A percentile compares a stretch with the other conserved stretches of the same genome.
phyloP scores from a whole-genome alignment of 2,888 invertebrate species.

The Stenotaenia linearis region DNA sequence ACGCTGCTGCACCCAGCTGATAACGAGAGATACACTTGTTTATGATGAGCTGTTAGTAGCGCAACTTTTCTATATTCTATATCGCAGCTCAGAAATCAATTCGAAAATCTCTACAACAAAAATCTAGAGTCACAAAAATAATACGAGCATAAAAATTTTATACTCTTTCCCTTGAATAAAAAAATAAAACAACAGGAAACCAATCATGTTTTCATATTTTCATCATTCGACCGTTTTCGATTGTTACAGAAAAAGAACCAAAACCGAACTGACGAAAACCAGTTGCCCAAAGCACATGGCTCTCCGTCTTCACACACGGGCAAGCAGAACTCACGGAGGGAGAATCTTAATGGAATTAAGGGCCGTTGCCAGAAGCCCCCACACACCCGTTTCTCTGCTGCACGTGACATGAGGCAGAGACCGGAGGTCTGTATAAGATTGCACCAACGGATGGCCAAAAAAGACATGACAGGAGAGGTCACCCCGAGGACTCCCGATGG shows the following conservation, averaged over 20 bases:
- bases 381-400: neutral
- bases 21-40: conserved; percentile 9
- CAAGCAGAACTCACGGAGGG: neutral
- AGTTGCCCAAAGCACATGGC: conserved; percentile 4
- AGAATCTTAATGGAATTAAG: conserved; percentile 5
- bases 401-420: neutral
- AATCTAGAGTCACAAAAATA: neutral
- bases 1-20: neutral
- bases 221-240: neutral
- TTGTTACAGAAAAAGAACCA: neutral
- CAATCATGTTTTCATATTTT: neutral
- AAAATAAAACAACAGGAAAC: neutral
- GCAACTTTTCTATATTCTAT: conserved; percentile 4
- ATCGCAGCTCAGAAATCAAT: conserved; percentile 1
- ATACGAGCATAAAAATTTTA: neutral
- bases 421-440: neutral
- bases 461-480: neutral
- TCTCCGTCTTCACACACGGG: neutral
- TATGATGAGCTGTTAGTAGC: neutral
- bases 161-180: neutral
- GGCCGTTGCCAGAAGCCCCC: neutral
- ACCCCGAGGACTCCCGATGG: neutral
- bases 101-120: neutral
- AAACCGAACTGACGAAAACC: neutral
- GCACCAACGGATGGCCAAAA: conserved; percentile 1